phyloP scores from a whole-genome alignment of 2,888 invertebrate genomes.

The Netelia inedita region DNA sequence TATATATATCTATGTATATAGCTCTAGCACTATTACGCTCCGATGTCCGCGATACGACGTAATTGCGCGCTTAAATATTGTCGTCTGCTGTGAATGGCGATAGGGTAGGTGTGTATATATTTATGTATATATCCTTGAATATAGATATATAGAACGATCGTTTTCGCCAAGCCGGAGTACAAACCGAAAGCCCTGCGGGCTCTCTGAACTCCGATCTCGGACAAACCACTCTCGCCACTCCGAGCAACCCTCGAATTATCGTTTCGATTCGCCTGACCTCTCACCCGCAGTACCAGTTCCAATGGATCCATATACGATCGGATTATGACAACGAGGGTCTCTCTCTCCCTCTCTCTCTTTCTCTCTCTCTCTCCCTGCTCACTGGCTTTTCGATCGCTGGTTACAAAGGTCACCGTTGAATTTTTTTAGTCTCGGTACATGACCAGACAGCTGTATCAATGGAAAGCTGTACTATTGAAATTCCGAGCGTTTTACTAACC shows the following conservation, averaged over 20 bases:
- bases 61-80: conserved; percentile 79
- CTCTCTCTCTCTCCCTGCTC: background rate
- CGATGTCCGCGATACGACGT: conserved; percentile 72
- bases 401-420: conserved; percentile 39
- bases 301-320: conserved; percentile 53
- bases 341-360: too few relatives aligned
- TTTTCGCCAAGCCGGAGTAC: conserved; percentile 13
- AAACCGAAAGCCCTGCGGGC: conserved; percentile 53
- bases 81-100: conserved; percentile 68
- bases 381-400: conserved; percentile 34
- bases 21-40: conserved; percentile 52
- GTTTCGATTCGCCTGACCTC: conserved; percentile 59
- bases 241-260: conserved; percentile 61
- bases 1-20: conserved; percentile 13
- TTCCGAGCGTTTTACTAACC: background rate
- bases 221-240: conserved; percentile 31
- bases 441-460: background rate
- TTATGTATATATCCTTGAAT: conserved; percentile 15
- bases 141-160: conserved; percentile 19
- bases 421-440: conserved; percentile 35
- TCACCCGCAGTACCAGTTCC: conserved; percentile 29
- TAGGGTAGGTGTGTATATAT: conserved; percentile 24
- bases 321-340: conserved; percentile 58
- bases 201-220: conserved; percentile 51
- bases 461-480: conserved; percentile 1